phyloP scores from a whole-genome alignment of 2,888 invertebrate genomes.

The Rhagonycha lutea region DNA sequence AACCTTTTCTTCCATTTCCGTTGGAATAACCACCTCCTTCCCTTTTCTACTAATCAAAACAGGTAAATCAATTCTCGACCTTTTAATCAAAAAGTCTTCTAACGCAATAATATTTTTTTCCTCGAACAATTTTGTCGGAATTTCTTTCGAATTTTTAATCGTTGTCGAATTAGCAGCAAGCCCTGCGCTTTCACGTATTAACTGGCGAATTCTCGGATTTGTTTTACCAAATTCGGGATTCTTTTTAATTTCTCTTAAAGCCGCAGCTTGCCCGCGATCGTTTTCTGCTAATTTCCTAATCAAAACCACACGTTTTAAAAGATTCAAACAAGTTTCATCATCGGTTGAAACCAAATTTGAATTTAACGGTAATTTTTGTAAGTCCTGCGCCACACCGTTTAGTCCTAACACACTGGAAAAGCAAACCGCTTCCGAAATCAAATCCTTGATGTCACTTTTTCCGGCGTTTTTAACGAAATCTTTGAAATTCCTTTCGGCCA shows the following conservation, averaged over 20 bases:
- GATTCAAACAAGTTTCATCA: slow-evolving; percentile 65
- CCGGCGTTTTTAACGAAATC: slow-evolving; percentile 58
- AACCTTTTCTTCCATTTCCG: slow-evolving; percentile 74
- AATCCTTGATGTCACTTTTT: slow-evolving; percentile 46
- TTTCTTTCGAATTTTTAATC: slow-evolving; percentile 71
- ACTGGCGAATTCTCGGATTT: slow-evolving; percentile 70
- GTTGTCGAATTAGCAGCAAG: slow-evolving; percentile 50
- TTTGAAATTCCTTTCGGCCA: slow-evolving; percentile 63
- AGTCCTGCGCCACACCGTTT: slow-evolving; percentile 61
- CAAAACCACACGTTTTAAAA: slow-evolving; percentile 70
- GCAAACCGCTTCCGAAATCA: slow-evolving; percentile 68
- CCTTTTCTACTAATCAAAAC: slow-evolving; percentile 75
- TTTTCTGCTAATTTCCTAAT: slow-evolving; percentile 74
- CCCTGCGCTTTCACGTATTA: slow-evolving; percentile 74
- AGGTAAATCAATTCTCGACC: slow-evolving; percentile 62
- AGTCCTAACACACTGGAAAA: slow-evolving; percentile 72
- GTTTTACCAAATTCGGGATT: slow-evolving; percentile 70
- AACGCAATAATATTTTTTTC: slow-evolving; percentile 75
- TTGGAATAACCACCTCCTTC: slow-evolving; percentile 75
- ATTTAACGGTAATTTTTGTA: slow-evolving; percentile 57
- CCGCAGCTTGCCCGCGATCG: slow-evolving; percentile 65
- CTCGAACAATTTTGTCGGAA: slow-evolving; percentile 70
- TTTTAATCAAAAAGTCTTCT: slow-evolving; percentile 67
- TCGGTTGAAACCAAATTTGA: slow-evolving; percentile 61
- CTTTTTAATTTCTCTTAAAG: slow-evolving; percentile 65